Base-by-base conservation (phyloP, 2,797 vertebrate genomes). In the Pangasius krempfi region DNA sequence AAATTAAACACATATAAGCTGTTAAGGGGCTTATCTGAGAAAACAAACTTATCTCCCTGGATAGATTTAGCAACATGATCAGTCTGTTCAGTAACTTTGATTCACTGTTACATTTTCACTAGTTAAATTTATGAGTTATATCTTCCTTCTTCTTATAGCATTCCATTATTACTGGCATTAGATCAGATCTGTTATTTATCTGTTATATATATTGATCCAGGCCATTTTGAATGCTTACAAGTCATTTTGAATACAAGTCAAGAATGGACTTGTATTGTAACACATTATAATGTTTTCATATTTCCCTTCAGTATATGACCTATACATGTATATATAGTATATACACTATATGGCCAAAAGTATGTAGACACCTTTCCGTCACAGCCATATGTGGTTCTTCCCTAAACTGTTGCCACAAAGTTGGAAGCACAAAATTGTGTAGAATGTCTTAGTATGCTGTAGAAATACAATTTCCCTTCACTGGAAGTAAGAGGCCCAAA, bases 1-100 rank as follows among this genome's bases (percentile, higher is more conserved):
- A 89, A 86, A 88, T 87, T 12, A 85, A 76, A 72, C 68, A 54
- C 62, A 80, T 70, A 64, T 75, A 88, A 83, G 68, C 84, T 87
- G 58, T 86, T 75, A 81, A 87, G 58, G 78, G 52, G 72, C 52
- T 73, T n/a, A 37, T 82, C 68, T 79, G 47, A 60, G 50, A 85
- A 79, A 64, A 85, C n/a, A 87, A 73, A 84, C 64, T 73, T 73
- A 33, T 47, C 13, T 75, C 47, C 47, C 78, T 40, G 70, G 79
- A 78, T 47, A 73, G n/a, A 84, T 90, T 58, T 47, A 76, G n/a
- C 44, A 72, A 64, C 5, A 16, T 52, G 78, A 82, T 52, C 56
- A 50, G 13, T 75, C 30, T 5, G 25, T 50, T 72, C 18, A 25
- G 40, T 80, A 16, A 40, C 0, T 72, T 33, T 80, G 47, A 70